phyloP scores from a whole-genome alignment of 2,797 vertebrate genomes.

The Pseudochaenichthys georgianus region DNA sequence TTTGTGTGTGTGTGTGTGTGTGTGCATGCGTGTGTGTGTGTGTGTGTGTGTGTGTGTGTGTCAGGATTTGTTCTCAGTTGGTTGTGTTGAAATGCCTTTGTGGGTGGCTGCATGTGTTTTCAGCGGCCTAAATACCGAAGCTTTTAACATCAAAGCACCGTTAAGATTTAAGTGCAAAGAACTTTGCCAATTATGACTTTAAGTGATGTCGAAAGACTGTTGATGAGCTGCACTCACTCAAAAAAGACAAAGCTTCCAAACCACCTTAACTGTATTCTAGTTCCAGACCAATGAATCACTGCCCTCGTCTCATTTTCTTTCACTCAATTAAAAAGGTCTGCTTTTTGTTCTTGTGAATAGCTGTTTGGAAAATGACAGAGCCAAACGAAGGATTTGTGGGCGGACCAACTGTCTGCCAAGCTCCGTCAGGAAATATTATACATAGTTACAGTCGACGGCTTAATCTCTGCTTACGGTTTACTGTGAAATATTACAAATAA shows the following conservation, averaged over 20 bases:
- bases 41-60: conserved; percentile 12
- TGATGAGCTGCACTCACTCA: conserved; percentile 49
- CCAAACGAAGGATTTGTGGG: conserved; percentile 13
- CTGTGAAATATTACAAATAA: not conserved
- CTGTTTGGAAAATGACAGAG: conserved; percentile 10
- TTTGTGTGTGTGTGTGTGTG: conserved; percentile 30
- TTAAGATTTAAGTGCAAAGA: conserved; percentile 64
- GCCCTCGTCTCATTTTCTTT: conserved; percentile 6
- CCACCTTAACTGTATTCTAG: not conserved
- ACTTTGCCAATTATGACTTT: conserved; percentile 66
- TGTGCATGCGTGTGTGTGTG: conserved; percentile 15
- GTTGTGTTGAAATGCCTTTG: conserved; percentile 46
- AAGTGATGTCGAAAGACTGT: conserved; percentile 72
- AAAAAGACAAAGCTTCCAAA: conserved; percentile 25
- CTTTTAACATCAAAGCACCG: conserved; percentile 70
- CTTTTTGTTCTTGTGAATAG: conserved; percentile 24
- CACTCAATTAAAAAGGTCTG: conserved; percentile 9
- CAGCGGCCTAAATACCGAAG: conserved; percentile 65
- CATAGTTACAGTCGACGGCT: conserved; percentile 2
- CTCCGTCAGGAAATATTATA: conserved; percentile 25
- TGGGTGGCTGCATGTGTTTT: conserved; percentile 56
- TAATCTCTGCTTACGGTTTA: conserved; percentile 7
- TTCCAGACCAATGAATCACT: conserved; percentile 27
- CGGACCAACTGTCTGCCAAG: conserved; percentile 17
- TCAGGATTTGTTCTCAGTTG: too few relatives aligned